phyloP scores from a whole-genome alignment of 2,113 vertebrate genomes.

The cattle (Bos taurus) region DNA sequence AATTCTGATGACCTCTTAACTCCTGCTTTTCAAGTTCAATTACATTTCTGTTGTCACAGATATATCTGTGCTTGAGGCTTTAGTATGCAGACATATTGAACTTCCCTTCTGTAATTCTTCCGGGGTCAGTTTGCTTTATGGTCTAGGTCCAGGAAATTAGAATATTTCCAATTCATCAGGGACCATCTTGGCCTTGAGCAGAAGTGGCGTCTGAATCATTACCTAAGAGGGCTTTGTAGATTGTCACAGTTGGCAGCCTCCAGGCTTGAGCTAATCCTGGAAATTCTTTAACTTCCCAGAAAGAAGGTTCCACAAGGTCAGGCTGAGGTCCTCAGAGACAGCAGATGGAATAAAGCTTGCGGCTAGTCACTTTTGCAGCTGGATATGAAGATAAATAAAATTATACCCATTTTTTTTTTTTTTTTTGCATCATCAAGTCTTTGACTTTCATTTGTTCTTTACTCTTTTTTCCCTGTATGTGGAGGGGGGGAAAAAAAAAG shows the following conservation, averaged over 20 bases:
- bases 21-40: constrained; percentile 16
- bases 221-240: constrained; percentile 67
- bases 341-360: constrained; percentile 61
- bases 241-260: constrained; percentile 67
- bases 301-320: constrained; percentile 71
- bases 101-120: constrained; percentile 48
- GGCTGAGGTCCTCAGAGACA: constrained; percentile 69
- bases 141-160: constrained; percentile 55
- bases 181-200: constrained; percentile 56
- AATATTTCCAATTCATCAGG: constrained; percentile 46
- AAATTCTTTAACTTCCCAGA: constrained; percentile 76
- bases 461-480: constrained; percentile 26
- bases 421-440: constrained; percentile 1
- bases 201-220: constrained; percentile 61
- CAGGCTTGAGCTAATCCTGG: constrained; percentile 76
- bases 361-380: constrained; percentile 62
- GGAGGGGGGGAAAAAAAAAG: neutral
- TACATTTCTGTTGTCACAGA: constrained; percentile 8
- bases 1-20: constrained; percentile 35
- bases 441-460: constrained; percentile 55
- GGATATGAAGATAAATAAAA: constrained; percentile 47
- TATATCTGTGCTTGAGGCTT: neutral
- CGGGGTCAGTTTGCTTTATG: constrained; percentile 16
- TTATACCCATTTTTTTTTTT: neutral
- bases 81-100: neutral